Evolutionary conservation across 2,888 invertebrate species (phyloP).

Genomic region (Trichogramma evanescens): DNA sequence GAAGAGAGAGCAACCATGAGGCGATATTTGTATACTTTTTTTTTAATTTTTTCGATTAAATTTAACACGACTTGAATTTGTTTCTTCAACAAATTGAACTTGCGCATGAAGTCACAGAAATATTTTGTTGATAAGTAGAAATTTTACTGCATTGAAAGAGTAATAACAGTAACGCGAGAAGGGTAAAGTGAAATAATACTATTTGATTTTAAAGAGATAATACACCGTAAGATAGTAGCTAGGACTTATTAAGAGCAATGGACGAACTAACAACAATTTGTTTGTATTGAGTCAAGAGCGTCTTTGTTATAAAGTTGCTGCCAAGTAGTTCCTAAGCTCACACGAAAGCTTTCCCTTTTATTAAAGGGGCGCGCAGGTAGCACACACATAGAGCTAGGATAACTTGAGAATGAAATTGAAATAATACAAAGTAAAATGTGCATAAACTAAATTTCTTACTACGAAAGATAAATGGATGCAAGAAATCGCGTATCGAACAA

Average conservation of each 20-base stretch:
- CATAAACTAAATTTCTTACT: slow-evolving; percentile 22
- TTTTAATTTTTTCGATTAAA: too few species aligned
- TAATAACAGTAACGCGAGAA: not conserved
- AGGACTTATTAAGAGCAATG: slow-evolving; percentile 29
- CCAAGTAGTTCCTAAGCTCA: slow-evolving; percentile 38
- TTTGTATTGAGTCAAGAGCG: slow-evolving; percentile 30
- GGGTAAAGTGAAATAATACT: slow-evolving; percentile 6
- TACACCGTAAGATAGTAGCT: slow-evolving; percentile 32
- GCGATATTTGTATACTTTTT: slow-evolving; percentile 21
- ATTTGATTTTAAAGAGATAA: slow-evolving; percentile 22
- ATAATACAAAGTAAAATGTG: slow-evolving; percentile 19
- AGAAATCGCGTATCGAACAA: too few species aligned
- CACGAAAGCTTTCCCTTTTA: slow-evolving; percentile 25
- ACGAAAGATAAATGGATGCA: slow-evolving; percentile 1
- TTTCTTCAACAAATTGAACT: too few species aligned
- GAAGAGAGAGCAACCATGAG: slow-evolving; percentile 14
- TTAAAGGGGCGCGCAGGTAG: slow-evolving; percentile 29
- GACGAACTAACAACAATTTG: slow-evolving; percentile 29
- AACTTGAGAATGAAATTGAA: slow-evolving; percentile 26
- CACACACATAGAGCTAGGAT: slow-evolving; percentile 27
- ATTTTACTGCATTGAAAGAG: not conserved
- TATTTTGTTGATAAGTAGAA: not conserved
- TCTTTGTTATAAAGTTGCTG: slow-evolving; percentile 31
- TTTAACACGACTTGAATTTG: too few species aligned
- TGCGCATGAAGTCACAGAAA: not conserved